A percentile compares a stretch with the other conserved stretches of the same genome.
phyloP scores from a whole-genome alignment of 2,888 invertebrate genomes.

The Leptinotarsa peninsularis region DNA sequence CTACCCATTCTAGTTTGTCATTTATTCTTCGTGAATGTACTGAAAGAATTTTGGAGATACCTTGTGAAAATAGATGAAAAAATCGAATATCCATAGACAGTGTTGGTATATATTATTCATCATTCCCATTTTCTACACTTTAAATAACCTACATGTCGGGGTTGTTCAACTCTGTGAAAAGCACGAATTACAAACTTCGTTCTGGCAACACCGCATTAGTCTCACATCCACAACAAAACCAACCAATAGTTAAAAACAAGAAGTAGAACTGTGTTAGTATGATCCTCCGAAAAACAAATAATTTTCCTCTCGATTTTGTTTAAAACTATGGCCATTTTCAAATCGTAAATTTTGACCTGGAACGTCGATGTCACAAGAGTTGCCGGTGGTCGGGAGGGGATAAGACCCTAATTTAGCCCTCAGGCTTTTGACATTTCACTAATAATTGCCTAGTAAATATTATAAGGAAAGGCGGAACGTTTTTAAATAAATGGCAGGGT shows the following conservation, averaged over 20 bases:
- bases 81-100: background rate
- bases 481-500: background rate
- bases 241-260: slow-evolving; percentile 40
- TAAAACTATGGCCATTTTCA: slow-evolving; percentile 13
- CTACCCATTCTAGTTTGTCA: no score
- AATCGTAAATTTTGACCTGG: slow-evolving; percentile 5
- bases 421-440: slow-evolving; percentile 40
- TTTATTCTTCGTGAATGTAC: no score
- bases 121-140: background rate
- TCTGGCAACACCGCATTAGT: slow-evolving; percentile 33
- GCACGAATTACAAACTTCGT: background rate
- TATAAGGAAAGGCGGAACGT: slow-evolving; percentile 12
- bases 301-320: slow-evolving; percentile 12
- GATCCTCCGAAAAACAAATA: slow-evolving; percentile 21
- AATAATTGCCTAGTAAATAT: slow-evolving; percentile 34
- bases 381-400: slow-evolving; percentile 23
- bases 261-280: slow-evolving; percentile 28
- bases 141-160: slow-evolving; percentile 2
- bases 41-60: no score
- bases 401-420: slow-evolving; percentile 34
- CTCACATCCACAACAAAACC: slow-evolving; percentile 39
- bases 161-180: background rate
- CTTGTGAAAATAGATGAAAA: no score
- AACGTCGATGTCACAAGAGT: slow-evolving; percentile 9
- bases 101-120: background rate